These are phyloP conservation scores for Drosophila nr. perissopoda DNA, from an alignment of 2,888 invertebrate genomes.

Conservation along the genomic window DNA sequence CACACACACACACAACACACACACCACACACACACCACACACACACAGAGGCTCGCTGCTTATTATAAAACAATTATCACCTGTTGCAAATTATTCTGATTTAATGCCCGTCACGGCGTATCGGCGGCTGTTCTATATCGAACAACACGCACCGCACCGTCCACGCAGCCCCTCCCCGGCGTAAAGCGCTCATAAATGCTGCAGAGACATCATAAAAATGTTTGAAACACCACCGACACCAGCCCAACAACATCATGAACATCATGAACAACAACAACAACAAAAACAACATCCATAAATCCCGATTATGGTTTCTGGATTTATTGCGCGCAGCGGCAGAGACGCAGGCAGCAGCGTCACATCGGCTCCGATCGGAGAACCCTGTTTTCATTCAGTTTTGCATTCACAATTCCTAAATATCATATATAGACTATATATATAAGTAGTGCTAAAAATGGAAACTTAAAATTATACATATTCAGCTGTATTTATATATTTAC, in stretches of 20 bases:
- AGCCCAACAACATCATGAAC: conserved; percentile 50
- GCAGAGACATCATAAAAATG: conserved; percentile 81
- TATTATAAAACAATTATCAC: conserved; percentile 82
- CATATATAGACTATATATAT: neutral
- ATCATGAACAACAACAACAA: conserved; percentile 42
- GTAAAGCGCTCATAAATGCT: conserved; percentile 71
- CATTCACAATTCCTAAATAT: no score
- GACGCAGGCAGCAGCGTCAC: conserved; percentile 2
- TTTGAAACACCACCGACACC: conserved; percentile 72
- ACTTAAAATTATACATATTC: neutral
- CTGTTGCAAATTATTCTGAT: conserved; percentile 79
- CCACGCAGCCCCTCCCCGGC: conserved; percentile 13
- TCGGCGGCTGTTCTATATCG: conserved; percentile 68
- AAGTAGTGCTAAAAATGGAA: neutral
- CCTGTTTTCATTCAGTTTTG: conserved; percentile 16
- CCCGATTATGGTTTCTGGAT: conserved; percentile 80
- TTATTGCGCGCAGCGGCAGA: conserved; percentile 66
- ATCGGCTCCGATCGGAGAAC: conserved; percentile 41
- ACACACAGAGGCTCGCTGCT: conserved; percentile 30
- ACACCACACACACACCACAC: conserved; percentile 1
- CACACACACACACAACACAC: conserved; percentile 4
- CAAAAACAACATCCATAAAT: conserved; percentile 73
- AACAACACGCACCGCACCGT: conserved; percentile 29
- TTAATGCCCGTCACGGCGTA: conserved; percentile 75
- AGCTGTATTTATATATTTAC: neutral